Conservation (phyloP, 1,140 invertebrate genomes). For the Oreohelix idahoensis region DNA sequence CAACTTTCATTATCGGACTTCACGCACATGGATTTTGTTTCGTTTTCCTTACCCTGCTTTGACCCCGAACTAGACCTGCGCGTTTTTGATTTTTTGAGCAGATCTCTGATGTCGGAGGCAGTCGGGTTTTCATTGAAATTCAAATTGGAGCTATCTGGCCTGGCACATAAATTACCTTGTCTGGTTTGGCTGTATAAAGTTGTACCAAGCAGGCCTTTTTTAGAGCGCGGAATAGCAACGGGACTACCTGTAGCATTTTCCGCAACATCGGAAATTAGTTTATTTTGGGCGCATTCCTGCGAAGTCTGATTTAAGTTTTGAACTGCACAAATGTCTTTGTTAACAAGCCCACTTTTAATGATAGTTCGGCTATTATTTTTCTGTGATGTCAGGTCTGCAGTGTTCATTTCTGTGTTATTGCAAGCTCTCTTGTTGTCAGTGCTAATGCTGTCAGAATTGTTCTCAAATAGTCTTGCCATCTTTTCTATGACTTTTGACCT, state of each 20-base stretch:
- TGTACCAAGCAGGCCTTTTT: not conserved
- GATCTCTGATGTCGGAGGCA: not conserved
- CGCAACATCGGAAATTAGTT: not conserved
- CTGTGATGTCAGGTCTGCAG: no score
- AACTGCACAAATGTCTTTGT: no score
- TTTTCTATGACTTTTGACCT: slow-evolving; percentile 30
- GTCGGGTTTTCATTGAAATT: slow-evolving; percentile 6
- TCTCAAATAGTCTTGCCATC: slow-evolving; percentile 30
- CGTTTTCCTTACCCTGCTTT: not conserved
- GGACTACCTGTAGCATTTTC: not conserved
- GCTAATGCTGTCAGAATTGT: not conserved
- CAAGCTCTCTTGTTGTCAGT: not conserved
- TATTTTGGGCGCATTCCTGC: not conserved
- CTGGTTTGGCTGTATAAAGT: not conserved
- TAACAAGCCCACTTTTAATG: not conserved
- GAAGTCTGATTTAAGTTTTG: not conserved
- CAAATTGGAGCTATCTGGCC: not conserved
- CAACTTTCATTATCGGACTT: not conserved
- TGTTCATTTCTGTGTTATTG: not conserved
- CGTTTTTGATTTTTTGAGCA: not conserved
- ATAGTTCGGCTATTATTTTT: not conserved
- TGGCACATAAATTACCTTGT: not conserved
- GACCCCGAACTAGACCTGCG: not conserved
- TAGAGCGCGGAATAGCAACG: not conserved
- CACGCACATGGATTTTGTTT: not conserved